phyloP scores from a whole-genome alignment of 2,113 vertebrate genomes.

The Rafetus swinhoei region DNA sequence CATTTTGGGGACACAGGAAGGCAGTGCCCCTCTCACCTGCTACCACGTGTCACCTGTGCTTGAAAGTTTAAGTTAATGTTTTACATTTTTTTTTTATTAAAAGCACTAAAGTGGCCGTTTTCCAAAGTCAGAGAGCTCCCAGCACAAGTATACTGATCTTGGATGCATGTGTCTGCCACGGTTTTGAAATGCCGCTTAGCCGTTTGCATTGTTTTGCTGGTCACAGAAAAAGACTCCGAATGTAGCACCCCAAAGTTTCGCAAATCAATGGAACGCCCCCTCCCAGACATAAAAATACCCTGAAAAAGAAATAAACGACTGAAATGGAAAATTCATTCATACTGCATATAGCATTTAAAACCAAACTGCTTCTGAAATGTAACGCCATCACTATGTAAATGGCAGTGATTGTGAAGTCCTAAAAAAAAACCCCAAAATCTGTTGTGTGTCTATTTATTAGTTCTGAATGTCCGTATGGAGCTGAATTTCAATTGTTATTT shows the following conservation, averaged over 20 bases:
- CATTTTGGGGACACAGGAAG: too few relatives aligned
- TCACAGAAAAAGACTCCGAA: neutral
- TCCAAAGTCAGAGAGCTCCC: neutral
- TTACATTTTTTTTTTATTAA: neutral
- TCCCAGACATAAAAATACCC: neutral
- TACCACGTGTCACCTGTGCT: too few relatives aligned
- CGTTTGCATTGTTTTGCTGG: neutral
- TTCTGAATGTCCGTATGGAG: constrained; percentile 15
- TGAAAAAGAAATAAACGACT: neutral
- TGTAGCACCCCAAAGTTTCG: neutral
- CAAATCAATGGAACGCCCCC: neutral
- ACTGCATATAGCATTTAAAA: neutral
- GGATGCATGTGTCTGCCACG: neutral
- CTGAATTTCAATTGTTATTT: constrained; percentile 9
- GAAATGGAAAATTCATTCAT: neutral
- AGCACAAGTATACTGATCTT: neutral
- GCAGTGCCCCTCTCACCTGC: too few relatives aligned
- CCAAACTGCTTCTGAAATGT: neutral
- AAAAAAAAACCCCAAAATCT: neutral
- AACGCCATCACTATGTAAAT: neutral
- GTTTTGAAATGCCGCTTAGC: neutral
- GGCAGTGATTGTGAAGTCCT: neutral
- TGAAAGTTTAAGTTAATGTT: neutral
- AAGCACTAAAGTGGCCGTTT: neutral
- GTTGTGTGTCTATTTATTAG: constrained; percentile 1